Percentiles rank a stretch among this genome's conserved stretches.
Conservation (phyloP, 2,888 invertebrate genomes). For the Baccha elongata region DNA sequence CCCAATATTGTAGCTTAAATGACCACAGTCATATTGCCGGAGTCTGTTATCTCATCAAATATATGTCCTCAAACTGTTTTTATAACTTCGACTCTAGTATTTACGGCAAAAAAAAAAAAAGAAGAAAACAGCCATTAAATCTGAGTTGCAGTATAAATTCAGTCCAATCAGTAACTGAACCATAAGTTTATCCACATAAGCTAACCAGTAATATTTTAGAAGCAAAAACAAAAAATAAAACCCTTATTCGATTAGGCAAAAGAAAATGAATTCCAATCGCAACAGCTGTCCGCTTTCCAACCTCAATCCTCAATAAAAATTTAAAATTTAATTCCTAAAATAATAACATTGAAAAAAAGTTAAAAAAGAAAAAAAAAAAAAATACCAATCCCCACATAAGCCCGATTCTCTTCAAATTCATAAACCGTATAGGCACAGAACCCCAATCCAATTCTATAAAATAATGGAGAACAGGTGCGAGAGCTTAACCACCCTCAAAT, state of each 20-base stretch:
- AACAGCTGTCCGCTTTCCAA: conserved; percentile 40
- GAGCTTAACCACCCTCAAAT: conserved; percentile 35
- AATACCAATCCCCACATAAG: conserved; percentile 31
- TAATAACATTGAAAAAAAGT: conserved; percentile 22
- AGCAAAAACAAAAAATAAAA: conserved; percentile 16
- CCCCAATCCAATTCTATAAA: conserved; percentile 47
- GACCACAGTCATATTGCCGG: conserved; percentile 17
- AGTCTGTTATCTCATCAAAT: conserved; percentile 37
- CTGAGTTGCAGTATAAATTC: conserved; percentile 33
- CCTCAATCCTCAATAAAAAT: conserved; percentile 36
- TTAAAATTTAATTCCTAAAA: conserved; percentile 54
- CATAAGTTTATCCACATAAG: conserved; percentile 26
- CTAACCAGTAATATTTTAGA: neutral
- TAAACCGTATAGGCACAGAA: conserved; percentile 6
- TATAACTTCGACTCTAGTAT: conserved; percentile 24
- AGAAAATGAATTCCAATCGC: conserved; percentile 28
- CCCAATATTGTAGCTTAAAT: conserved; percentile 2
- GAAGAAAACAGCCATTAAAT: conserved; percentile 25
- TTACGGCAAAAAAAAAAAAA: neutral
- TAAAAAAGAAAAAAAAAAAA: conserved; percentile 1
- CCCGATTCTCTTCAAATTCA: conserved; percentile 21
- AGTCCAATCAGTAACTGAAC: conserved; percentile 39
- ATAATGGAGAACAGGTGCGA: conserved; percentile 68
- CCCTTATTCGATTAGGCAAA: conserved; percentile 30
- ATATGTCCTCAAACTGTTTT: conserved; percentile 23